Evolutionary conservation across 2,888 invertebrate genomes (phyloP), one percentile per base, ranked within the genome.

Genomic region (Notodromas monacha): DNA sequence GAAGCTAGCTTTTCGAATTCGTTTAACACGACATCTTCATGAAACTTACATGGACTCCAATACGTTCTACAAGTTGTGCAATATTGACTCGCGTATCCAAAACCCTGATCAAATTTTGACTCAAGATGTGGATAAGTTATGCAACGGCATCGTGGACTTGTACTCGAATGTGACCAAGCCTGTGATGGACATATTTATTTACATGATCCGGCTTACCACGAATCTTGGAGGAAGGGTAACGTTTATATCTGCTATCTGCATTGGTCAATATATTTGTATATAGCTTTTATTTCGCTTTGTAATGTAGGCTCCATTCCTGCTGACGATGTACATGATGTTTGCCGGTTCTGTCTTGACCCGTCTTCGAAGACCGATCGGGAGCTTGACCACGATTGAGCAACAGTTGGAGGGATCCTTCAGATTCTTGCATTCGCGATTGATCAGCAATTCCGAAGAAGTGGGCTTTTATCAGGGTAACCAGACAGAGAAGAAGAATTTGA

Each of bases 151-250:
- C 16, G 74, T 84, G 1, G 86, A 89, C 45, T 56, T 96, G 10
- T 96, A 96, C 54, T 79, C 84, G 35, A 86, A 92, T 48, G 64
- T 89, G 14, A 77, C 77, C 40, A 96, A 96, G 55, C 92, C 96
- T 0, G 45, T 84, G 26, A 53, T 96, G 38, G 92, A 96, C 48
- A 89, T 96, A 26, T 59, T 72, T 34, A 72, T 96, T 38, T 92
- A 89, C 46, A 65, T 89, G 8, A 74, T 79, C 45, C 64, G 76
- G 40, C 56, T 96, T 28, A 72, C 84, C 2, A 61, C 68, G 2
- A 66, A 69, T 40, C 59, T 92, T 39, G 84, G 84, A 16, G 65
- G 67, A 32, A 61, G 65, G 52, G 73, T 46, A 36, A 34, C 36
- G 16, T 32, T 26, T 36, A 15, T 26, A 10, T 26, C 14, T 16